Conservation (phyloP, 2,797 vertebrate genomes). For the Notoglanidium macrostoma region DNA sequence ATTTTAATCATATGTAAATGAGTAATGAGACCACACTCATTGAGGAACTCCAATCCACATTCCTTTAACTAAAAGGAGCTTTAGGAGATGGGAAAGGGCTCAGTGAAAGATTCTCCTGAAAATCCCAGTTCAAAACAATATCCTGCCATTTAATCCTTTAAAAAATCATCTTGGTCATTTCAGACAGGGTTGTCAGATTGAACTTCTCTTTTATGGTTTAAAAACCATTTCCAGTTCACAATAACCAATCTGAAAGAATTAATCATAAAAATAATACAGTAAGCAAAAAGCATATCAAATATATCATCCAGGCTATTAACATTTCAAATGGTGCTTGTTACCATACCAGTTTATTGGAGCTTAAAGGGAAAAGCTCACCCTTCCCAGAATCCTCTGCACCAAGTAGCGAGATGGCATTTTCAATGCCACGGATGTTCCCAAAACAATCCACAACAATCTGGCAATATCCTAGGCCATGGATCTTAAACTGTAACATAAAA, state of each 20-base stretch:
- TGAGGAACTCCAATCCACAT: conserved; percentile 28
- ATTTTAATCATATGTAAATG: conserved; percentile 11
- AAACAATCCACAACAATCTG: too few relatives aligned
- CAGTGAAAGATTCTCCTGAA: conserved; percentile 24
- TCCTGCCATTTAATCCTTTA: conserved; percentile 30
- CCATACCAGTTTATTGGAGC: neutral
- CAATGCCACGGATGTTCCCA: too few relatives aligned
- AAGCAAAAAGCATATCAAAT: neutral
- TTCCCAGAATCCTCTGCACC: too few relatives aligned
- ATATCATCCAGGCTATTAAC: neutral
- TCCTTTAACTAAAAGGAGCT: conserved; percentile 22
- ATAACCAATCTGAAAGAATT: neutral
- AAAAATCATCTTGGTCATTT: conserved; percentile 14
- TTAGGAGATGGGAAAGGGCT: conserved; percentile 17
- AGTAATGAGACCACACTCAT: conserved; percentile 29
- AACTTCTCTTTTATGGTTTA: neutral
- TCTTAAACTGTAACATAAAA: too few relatives aligned
- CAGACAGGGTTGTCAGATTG: neutral
- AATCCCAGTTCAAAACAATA: conserved; percentile 15
- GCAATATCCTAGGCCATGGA: too few relatives aligned
- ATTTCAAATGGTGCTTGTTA: neutral
- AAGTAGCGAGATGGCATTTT: too few relatives aligned
- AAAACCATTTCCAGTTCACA: neutral
- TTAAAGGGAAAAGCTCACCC: too few relatives aligned
- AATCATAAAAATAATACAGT: neutral